Base-by-base conservation (phyloP, 1,140 invertebrate genomes). In the Cherax quadricarinatus region DNA sequence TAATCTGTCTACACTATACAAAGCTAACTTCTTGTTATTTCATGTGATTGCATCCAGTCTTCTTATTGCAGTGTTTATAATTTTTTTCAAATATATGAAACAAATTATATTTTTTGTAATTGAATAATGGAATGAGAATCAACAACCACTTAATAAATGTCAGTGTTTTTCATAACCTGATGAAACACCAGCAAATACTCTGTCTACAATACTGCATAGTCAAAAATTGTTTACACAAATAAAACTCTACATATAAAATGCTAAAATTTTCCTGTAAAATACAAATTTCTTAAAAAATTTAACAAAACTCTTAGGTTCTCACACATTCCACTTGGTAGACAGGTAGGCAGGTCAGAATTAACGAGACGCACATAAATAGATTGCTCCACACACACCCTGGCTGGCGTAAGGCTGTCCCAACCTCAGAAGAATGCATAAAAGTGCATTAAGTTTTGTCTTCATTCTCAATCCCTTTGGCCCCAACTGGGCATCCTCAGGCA, bases 341-440 rank as follows among this genome's bases (percentile, higher is more conserved):
- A 88, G 86, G 88, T 88, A 82, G 82, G 62, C 86, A 88, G 86
- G 86, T 92, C 91, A 92, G 84, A 85, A 82, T 73, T 85, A 87
- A 88, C 86, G 82, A 92, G 86, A 88, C 91, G 75, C 91, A 92
- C 91, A 92, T 92, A 92, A 92, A 92, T 92, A 86, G 78, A 75
- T 84, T 82, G 91, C 91, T 92, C 91, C 91, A 88, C 91, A 92
- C 81, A 86, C 91, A 92, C 80, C 81, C 86, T 92, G 91, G 91
- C 91, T 92, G 91, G 91, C 86, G 80, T 91, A 91, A 91, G 90
- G 90, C 90, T 91, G 90, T 91, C 90, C 90, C 90, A 91, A 91
- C 90, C 90, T 91, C 85, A 91, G 79, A 91, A 86, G 90, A 91
- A 91, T 91, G 90, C 90, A 91, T 91, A 91, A 91, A 91, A 91